Evolutionary conservation across 2,113 vertebrate species (phyloP), one percentile per base, ranked within the genome.

Genomic region (Chamaetylas fuelleborni): DNA sequence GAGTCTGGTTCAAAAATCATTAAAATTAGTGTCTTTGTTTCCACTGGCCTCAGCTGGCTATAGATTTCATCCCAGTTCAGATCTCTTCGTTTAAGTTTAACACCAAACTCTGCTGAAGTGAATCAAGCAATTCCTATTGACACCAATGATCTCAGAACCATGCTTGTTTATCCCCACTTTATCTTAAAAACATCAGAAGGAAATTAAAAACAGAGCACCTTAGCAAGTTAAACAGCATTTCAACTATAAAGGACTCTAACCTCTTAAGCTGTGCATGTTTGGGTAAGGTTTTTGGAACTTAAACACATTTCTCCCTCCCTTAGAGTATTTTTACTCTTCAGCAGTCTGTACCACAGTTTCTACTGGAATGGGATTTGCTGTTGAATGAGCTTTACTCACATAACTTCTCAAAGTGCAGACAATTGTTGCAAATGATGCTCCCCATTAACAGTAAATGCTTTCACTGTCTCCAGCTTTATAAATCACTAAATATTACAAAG

Each of bases 371-470:
- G 62, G 74, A 88, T 82, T 92, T 94, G 69, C 81, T 20, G 3
- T 67, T 83, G 36, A 57, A 62, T 57, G 56, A 92, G 90, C 89
- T 90, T 90, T 94, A 81, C 50, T 81, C 71, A 76, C 62, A 34
- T 36, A 93, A 92, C 82, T 93, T 95, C 91, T 79, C 92, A 81
- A 89, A 97, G 87, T 85, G 95, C 79, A 92, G 88, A 92, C 88
- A 90, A 79, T 95, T 95, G 94, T 85, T 96, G 89, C 86, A 97
- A 97, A 88, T 85, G 48, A 94, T 90, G 83, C 61, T 89, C 81
- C 86, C 81, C 82, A 94, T 96, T 96, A 96, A 72, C 73, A 96
- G 77, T 76, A 92, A 97, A 95, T 72, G 89, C 82, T 95, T 94
- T 93, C 89, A 48, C 81, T 72, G 38, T 84, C 71, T 89, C 83